phyloP scores from a whole-genome alignment of 2,797 vertebrate species.

The Alectoris magna region DNA sequence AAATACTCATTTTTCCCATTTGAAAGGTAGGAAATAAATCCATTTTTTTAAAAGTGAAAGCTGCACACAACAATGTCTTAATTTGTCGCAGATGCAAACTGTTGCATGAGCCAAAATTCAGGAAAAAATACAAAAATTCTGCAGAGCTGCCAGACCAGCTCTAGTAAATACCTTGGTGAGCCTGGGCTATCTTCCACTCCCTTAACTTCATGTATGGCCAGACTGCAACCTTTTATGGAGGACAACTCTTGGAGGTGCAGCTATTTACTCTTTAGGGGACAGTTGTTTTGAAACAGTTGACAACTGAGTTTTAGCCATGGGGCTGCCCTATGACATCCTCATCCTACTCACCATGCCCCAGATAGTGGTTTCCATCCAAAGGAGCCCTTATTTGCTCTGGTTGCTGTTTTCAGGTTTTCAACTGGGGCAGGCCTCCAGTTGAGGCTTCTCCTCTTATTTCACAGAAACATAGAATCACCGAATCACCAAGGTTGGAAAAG shows the following conservation, averaged over 20 bases:
- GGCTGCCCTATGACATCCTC: not conserved
- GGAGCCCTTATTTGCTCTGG: not conserved
- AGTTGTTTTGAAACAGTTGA: not conserved
- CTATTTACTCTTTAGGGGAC: not conserved
- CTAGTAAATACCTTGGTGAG: not conserved
- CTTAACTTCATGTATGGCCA: not conserved
- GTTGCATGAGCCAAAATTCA: not conserved
- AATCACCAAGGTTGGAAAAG: too few relatives aligned
- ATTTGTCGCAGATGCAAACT: conserved; percentile 14
- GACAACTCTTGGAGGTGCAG: not conserved
- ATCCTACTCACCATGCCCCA: not conserved
- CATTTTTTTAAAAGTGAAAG: not conserved
- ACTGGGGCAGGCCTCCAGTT: rapidly evolving
- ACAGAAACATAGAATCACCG: too few relatives aligned
- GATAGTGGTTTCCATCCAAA: not conserved
- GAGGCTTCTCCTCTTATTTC: not conserved
- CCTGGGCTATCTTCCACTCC: not conserved
- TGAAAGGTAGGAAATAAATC: not conserved
- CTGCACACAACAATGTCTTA: not conserved
- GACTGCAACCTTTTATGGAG: not conserved
- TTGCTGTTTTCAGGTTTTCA: not conserved
- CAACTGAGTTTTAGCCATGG: not conserved
- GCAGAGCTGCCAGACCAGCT: not conserved
- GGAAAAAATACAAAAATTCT: rapidly evolving
- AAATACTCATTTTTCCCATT: not conserved